Base-by-base conservation (phyloP, 2,888 invertebrate genomes). In the Aricia artaxerxes region DNA sequence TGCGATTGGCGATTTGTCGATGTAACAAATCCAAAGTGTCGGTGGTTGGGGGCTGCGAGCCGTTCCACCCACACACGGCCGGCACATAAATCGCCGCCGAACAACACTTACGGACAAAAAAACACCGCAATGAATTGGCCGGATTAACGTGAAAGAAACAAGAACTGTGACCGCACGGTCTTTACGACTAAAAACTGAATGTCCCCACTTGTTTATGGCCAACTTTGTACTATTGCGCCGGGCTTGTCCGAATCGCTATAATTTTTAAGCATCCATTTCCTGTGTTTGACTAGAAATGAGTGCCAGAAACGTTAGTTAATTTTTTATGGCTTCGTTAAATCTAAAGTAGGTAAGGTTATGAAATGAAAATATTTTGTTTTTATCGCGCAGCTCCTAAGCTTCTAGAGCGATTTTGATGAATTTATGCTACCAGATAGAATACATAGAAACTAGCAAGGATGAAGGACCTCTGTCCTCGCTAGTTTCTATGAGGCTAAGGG, bases 1-100 rank as follows among this genome's bases (percentile, higher is more conserved):
- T 6, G 53, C 76, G 16, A 76, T 76, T 57, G 76, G 76, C 76
- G 76, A 76, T 76, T 76, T 76, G 76, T 76, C 57, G 76, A 76
- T 53, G 31, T 53, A 57, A 76, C 76, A 57, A 76, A 76, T 76
- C 76, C 57, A 53, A 76, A 57, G 57, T 57, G 76, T 31, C 76
- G 16, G 31, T 35, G 76, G 75, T 9, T 24, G 24, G 53, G 53
- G 31, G 57, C 57, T 35, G 24, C 5, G 53, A 31, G 57, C 57
- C 13, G 53, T 69, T 38, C 35, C 76, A 57, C 76, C 76, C 76
- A 76, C 76, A 57, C 53, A 13, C 44, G 76, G 35, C 76, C 53
- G 16, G 76, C 13, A 57, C 76, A 76, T 76, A 76, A 76, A 76
- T 76, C 53, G 53, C 31, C 6, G 53, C 57, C 16, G 53, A 35